Evolutionary conservation across 2,113 vertebrate genomes (phyloP).

Genomic region (Oostethus manadensis): DNA sequence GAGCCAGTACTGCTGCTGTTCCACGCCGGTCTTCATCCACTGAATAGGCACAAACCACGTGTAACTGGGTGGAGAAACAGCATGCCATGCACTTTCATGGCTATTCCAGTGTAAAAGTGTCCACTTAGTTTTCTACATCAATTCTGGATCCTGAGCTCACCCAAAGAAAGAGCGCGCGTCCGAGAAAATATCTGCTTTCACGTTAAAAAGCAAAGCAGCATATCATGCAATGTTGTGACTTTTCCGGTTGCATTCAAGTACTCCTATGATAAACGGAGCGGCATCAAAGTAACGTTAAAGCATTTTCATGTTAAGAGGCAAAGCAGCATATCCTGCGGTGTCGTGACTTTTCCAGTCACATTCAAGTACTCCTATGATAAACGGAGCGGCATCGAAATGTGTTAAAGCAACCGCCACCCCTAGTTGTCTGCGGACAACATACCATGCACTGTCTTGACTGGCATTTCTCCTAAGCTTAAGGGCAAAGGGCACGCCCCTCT

Average conservation of each 20-base stretch:
- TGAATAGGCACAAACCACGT: slow-evolving; percentile 82
- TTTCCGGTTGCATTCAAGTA: too few relatives aligned
- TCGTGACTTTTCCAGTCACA: not conserved
- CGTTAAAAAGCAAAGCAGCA: not conserved
- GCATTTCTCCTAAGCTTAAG: too few relatives aligned
- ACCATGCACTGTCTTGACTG: not conserved
- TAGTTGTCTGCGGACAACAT: not conserved
- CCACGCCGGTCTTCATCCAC: slow-evolving; percentile 33
- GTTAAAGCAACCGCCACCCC: too few relatives aligned
- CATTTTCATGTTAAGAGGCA: not conserved
- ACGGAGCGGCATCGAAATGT: too few relatives aligned
- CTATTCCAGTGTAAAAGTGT: not conserved
- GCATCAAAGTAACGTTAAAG: too few relatives aligned
- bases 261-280: too few relatives aligned
- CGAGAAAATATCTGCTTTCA: too few relatives aligned
- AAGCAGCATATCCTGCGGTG: not conserved
- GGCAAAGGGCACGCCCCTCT: too few relatives aligned
- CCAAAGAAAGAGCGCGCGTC: too few relatives aligned
- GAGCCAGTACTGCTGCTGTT: slow-evolving; percentile 73
- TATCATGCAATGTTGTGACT: not conserved
- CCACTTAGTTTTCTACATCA: too few relatives aligned
- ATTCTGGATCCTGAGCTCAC: too few relatives aligned
- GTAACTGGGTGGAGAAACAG: slow-evolving; percentile 72
- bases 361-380: too few relatives aligned
- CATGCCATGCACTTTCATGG: not conserved